These are phyloP conservation scores for Epizoanthus stellaris DNA, from an alignment of 92 coral and sea anemone species.

Conservation along the genomic window DNA sequence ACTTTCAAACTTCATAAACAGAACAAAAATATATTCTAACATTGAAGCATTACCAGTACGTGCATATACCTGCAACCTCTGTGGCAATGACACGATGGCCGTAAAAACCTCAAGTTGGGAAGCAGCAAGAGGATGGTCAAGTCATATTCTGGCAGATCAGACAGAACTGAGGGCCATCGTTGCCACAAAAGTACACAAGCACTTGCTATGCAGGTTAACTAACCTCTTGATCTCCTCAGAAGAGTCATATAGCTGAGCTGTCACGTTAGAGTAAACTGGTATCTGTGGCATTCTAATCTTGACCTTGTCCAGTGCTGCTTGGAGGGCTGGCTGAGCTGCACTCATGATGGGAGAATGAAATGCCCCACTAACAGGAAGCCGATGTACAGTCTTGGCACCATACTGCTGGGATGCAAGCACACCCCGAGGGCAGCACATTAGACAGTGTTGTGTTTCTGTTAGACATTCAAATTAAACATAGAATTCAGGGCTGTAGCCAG, in stretches of 20 bases:
- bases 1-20: no score
- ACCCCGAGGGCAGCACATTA: not conserved
- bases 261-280: constrained; percentile 87
- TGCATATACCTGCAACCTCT: no score
- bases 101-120: no score
- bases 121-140: no score
- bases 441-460: not conserved
- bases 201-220: not conserved
- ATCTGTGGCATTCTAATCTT: constrained; percentile 62
- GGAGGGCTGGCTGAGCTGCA: constrained; percentile 77
- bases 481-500: no score
- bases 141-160: no score
- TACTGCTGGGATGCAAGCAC: constrained; percentile 52
- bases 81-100: no score
- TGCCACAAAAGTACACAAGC: not conserved
- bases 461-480: no score
- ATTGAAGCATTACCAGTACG: no score
- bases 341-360: constrained; percentile 90
- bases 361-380: constrained; percentile 94
- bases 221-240: constrained; percentile 80
- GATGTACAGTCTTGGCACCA: constrained; percentile 76
- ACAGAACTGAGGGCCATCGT: no score
- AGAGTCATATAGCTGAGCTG: constrained; percentile 76
- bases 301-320: constrained; percentile 58
- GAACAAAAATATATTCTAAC: no score